These are phyloP conservation scores for Prinia subflava DNA, from an alignment of 2,113 vertebrate genomes.

Conservation along the genomic window DNA sequence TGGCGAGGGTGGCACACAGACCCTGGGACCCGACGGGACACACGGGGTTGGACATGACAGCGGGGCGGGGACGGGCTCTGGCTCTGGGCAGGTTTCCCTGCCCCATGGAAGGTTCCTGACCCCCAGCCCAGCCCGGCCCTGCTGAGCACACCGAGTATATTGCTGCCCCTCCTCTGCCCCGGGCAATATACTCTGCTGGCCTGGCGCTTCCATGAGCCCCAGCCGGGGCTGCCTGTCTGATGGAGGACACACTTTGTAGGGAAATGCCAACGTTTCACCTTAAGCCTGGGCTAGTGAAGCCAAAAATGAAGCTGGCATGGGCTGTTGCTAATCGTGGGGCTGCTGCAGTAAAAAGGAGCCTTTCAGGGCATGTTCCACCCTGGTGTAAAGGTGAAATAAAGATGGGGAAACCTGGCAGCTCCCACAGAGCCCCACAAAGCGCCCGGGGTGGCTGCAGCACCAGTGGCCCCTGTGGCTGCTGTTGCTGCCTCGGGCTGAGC, in stretches of 20 bases:
- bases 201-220: slow-evolving; percentile 2
- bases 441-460: not conserved
- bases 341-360: not conserved
- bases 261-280: slow-evolving; percentile 34
- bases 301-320: not conserved
- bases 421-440: not conserved
- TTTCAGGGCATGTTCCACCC: not conserved
- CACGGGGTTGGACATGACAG: not conserved
- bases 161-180: not conserved
- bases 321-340: not conserved
- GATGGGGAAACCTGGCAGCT: not conserved
- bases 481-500: not conserved
- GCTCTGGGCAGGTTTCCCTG: slow-evolving; percentile 14
- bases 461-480: not conserved
- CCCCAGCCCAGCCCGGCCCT: slow-evolving; percentile 21
- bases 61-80: not conserved
- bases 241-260: not conserved
- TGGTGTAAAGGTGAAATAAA: not conserved
- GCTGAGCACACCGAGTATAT: slow-evolving; percentile 29
- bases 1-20: not conserved
- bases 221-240: not conserved
- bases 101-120: slow-evolving; percentile 48
- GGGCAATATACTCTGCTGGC: slow-evolving; percentile 12
- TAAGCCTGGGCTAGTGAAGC: not conserved
- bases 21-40: not conserved